Conservation (phyloP, 2,113 vertebrate genomes). For the Charadrius vociferus region DNA sequence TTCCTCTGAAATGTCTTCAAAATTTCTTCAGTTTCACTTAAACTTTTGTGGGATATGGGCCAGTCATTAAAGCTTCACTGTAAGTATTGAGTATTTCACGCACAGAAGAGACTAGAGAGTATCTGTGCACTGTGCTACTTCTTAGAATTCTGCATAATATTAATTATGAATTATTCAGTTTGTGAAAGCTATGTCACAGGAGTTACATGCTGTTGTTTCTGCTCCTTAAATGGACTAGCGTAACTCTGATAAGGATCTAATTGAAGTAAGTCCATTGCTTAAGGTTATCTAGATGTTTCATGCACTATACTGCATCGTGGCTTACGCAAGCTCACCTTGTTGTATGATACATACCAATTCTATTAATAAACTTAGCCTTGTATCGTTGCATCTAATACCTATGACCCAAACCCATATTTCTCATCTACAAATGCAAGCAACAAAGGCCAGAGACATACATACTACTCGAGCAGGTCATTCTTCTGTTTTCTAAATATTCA, state of each 20-base stretch:
- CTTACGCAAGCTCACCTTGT: not conserved
- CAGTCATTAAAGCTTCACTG: not conserved
- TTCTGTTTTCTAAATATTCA: not conserved
- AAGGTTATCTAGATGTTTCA: not conserved
- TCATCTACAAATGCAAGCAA: not conserved
- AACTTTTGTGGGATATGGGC: not conserved
- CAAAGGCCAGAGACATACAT: not conserved
- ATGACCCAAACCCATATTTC: not conserved
- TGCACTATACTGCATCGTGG: not conserved
- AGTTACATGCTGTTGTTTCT: not conserved
- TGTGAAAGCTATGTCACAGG: not conserved
- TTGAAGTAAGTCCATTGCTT: not conserved
- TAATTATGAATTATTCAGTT: not conserved
- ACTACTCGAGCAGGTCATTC: not conserved
- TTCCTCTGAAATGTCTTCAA: not conserved
- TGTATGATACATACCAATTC: not conserved
- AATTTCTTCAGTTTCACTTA: not conserved
- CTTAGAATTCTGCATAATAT: not conserved
- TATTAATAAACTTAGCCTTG: not conserved
- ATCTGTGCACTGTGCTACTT: not conserved
- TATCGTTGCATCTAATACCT: not conserved
- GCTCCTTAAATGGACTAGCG: not conserved
- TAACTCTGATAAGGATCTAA: not conserved
- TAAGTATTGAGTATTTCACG: not conserved
- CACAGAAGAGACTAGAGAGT: not conserved